phyloP scores from a whole-genome alignment of 2,888 invertebrate species.

The Cotesia congregata region DNA sequence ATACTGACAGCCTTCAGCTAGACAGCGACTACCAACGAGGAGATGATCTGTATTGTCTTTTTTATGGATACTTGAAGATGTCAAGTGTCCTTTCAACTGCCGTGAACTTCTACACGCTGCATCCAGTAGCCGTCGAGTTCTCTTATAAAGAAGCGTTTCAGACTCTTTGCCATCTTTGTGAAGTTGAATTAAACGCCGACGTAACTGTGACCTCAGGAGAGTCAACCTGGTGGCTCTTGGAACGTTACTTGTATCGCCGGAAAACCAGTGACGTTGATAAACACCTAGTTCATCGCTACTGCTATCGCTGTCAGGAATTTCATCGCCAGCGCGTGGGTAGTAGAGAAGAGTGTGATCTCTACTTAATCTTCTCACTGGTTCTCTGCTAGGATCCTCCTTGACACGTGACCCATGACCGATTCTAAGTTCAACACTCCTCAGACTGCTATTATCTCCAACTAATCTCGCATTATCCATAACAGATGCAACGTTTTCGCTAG shows the following conservation, averaged over 20 bases:
- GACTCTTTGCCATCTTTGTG: conserved; percentile 63
- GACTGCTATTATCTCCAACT: conserved; percentile 37
- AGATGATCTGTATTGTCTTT: conserved; percentile 59
- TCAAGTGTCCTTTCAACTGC: conserved; percentile 49
- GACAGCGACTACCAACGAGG: conserved; percentile 62
- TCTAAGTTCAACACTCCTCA: conserved; percentile 53
- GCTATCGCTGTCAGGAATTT: conserved; percentile 70
- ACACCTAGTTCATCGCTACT: conserved; percentile 68
- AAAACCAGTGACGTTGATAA: conserved; percentile 70
- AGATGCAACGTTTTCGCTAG: conserved; percentile 41
- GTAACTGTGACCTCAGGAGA: conserved; percentile 68
- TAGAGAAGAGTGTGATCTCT: conserved; percentile 67
- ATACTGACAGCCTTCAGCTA: conserved; percentile 66
- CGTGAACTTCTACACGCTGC: conserved; percentile 58
- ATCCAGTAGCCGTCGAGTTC: conserved; percentile 59
- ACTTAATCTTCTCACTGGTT: conserved; percentile 51
- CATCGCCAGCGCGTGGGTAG: conserved; percentile 68
- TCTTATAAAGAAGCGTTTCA: conserved; percentile 56
- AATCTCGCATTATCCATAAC: conserved; percentile 30
- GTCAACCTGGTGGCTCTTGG: conserved; percentile 64
- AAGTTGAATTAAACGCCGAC: conserved; percentile 71
- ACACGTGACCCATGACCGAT: conserved; percentile 39
- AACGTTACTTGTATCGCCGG: conserved; percentile 58
- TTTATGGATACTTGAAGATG: conserved; percentile 38
- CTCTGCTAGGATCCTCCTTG: background rate